Percentiles rank a stretch among this genome's conserved stretches.
Conservation (phyloP, 53 echinoderm and acorn worm species). For the Zoroaster sp. region DNA sequence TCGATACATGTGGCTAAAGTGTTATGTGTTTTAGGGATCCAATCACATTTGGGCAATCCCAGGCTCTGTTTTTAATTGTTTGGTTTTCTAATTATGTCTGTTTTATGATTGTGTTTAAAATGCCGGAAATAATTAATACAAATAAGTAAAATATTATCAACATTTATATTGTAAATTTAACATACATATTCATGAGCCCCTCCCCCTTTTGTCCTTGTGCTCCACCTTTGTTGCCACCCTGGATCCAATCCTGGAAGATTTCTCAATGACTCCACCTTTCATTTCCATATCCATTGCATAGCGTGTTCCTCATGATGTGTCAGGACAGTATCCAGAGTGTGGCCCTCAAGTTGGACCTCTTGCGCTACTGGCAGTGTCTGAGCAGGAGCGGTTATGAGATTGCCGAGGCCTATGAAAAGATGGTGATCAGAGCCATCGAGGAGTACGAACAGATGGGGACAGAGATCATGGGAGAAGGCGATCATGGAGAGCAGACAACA, state of each 20-base stretch:
- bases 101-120: too few relatives aligned
- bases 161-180: too few relatives aligned
- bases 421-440: conserved; percentile 57
- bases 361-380: conserved; percentile 82
- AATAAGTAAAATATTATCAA: too few relatives aligned
- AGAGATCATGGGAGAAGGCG: background rate
- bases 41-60: too few relatives aligned
- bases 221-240: background rate
- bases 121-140: too few relatives aligned
- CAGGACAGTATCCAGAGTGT: conserved; percentile 69
- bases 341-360: conserved; percentile 72
- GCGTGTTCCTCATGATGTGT: conserved; percentile 83
- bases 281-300: background rate
- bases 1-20: too few relatives aligned
- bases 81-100: too few relatives aligned
- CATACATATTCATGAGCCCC: too few relatives aligned
- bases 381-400: conserved; percentile 58
- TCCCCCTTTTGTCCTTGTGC: too few relatives aligned
- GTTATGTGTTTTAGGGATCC: too few relatives aligned
- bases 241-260: background rate
- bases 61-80: too few relatives aligned
- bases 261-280: background rate
- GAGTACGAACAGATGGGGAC: background rate
- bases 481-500: background rate
- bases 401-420: conserved; percentile 54